Evolutionary conservation across 2,113 vertebrate species (phyloP), one percentile per base, ranked within the genome.

Genomic region (Casuarius casuarius): DNA sequence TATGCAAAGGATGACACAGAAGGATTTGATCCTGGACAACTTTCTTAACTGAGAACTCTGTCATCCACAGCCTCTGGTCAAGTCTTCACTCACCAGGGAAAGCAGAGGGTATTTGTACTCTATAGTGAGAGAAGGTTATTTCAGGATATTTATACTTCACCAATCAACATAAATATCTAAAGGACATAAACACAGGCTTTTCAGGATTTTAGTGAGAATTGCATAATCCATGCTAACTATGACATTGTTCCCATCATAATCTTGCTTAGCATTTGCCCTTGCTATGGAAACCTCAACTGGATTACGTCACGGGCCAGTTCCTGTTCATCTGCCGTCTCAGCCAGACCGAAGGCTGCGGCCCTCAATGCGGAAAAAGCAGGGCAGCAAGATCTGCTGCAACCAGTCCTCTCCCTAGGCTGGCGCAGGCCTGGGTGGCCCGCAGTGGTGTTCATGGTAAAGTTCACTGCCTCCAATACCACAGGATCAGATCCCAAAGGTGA

Each of bases 341-440:
- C 29, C 70, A 80, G 73, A 83, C 38, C 56, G 35, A 33, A 31
- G 44, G 42, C 68, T 67, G n/a, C 17, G 13, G 18, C 10, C 46
- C 46, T 68, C 7, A 3, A 1, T 61, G n/a, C 3, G 23, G 46
- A 70, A 90, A 72, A 91, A 9, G 14, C 1, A 3, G 16, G 21
- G 51, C 62, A 73, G 75, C 52, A n/a, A 0, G 1, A 54, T 54
- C 31, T 59, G 56, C 56, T 31, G 56, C 17, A 48, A 59, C 33
- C 54, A 4, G 4, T 40, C 42, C 67, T 5, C 46, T 46, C 42
- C n/a, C 28, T 58, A 0, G 2, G 4, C 26, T 0, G 2, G 20
- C 33, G 42, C 44, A 1, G 0, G n/a, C 71, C 62, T 14, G 15
- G 76, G 68, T 63, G 76, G 2, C 25, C 81, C 65, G 42, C 51